phyloP scores from a whole-genome alignment of 2,888 invertebrate species.

The Hypsopygia costalis region DNA sequence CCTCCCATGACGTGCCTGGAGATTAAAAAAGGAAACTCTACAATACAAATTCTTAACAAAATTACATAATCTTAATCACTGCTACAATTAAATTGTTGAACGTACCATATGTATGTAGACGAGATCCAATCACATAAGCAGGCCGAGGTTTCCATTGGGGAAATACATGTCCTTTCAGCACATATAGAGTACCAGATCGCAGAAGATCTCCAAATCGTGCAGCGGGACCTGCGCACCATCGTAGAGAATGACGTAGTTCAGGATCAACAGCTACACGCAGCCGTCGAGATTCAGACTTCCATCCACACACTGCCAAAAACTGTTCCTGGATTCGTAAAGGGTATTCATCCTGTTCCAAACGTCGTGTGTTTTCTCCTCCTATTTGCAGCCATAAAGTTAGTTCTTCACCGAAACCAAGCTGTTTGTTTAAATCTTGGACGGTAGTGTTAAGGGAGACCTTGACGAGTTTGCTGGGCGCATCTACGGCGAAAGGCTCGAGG shows the following conservation, averaged over 20 bases:
- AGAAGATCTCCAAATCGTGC: constrained; percentile 63
- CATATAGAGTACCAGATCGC: constrained; percentile 74
- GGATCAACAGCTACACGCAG: constrained; percentile 83
- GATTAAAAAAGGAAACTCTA: no score
- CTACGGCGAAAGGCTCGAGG: constrained; percentile 65
- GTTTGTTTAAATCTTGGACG: constrained; percentile 74
- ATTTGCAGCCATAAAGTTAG: constrained; percentile 77
- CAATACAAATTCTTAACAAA: neutral
- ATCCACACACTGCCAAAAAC: constrained; percentile 80
- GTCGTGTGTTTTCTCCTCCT: constrained; percentile 77
- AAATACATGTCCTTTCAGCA: constrained; percentile 84
- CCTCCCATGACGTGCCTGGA: constrained; percentile 62
- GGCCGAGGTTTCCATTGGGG: constrained; percentile 84
- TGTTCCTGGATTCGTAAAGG: constrained; percentile 83
- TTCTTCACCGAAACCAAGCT: constrained; percentile 71
- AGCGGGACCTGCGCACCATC: constrained; percentile 82
- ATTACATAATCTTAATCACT: neutral
- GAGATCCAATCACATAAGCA: constrained; percentile 81
- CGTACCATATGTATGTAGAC: constrained; percentile 79
- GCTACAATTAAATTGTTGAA: neutral
- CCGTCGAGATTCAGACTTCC: constrained; percentile 79
- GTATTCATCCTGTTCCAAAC: constrained; percentile 76
- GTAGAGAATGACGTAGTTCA: constrained; percentile 80
- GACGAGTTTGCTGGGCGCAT: constrained; percentile 77
- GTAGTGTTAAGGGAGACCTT: constrained; percentile 80